A percentile compares a stretch with the other conserved stretches of the same genome.
Evolutionary conservation across 2,888 invertebrate genomes (phyloP).

Genomic region (Calameuta pallipes): DNA sequence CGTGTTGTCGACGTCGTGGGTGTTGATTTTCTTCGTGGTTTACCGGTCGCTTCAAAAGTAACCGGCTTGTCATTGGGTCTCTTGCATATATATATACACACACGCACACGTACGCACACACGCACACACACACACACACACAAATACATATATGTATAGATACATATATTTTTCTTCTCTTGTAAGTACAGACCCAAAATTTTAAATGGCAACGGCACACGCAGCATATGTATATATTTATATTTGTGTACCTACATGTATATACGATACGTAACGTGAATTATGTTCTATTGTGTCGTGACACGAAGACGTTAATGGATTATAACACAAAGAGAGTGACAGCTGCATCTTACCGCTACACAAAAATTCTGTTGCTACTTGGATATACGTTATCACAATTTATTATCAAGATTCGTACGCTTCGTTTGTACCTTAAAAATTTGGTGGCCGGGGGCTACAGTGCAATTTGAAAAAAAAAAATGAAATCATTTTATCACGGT

Average conservation of each 20-base stretch:
- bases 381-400: background rate
- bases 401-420: background rate
- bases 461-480: background rate
- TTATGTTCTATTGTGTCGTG: background rate
- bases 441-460: background rate
- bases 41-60: background rate
- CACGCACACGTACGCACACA: no score
- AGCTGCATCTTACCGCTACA: background rate
- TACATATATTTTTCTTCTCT: background rate
- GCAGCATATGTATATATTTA: background rate
- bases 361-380: background rate
- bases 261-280: background rate
- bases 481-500: background rate
- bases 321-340: constrained; percentile 14
- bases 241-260: background rate
- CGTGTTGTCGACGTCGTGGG: constrained; percentile 55
- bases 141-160: background rate
- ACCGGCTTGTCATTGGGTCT: background rate
- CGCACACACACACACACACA: no score
- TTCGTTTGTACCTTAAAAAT: background rate
- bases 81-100: background rate
- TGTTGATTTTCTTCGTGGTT: constrained; percentile 25
- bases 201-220: background rate
- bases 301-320: constrained; percentile 11
- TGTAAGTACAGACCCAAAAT: background rate